phyloP scores from a whole-genome alignment of 2,113 vertebrate genomes.

The Geococcyx californianus region DNA sequence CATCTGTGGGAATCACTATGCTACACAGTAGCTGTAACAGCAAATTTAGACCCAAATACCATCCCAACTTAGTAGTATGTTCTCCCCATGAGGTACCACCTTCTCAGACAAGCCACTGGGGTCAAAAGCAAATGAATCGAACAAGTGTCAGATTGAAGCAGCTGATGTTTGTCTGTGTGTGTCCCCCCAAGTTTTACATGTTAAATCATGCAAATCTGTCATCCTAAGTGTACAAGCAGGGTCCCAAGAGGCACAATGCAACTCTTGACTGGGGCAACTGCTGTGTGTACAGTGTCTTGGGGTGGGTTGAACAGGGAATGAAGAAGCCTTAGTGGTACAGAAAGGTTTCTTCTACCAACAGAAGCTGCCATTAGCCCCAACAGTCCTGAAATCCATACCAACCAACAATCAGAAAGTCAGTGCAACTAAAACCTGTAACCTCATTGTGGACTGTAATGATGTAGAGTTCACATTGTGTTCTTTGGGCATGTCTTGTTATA shows the following conservation, averaged over 20 bases:
- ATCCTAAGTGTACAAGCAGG: neutral
- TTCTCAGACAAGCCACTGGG: neutral
- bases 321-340: neutral
- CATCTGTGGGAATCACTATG: neutral
- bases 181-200: neutral
- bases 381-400: slow-evolving; percentile 88
- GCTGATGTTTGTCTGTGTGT: neutral
- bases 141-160: neutral
- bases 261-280: neutral
- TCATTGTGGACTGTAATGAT: slow-evolving; percentile 83
- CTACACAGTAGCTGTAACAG: neutral
- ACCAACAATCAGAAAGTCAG: slow-evolving; percentile 83
- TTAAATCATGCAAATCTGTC: neutral
- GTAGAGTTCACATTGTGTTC: slow-evolving; percentile 28
- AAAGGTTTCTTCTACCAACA: slow-evolving; percentile 18
- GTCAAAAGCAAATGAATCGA: neutral
- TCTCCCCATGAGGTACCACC: neutral
- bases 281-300: neutral
- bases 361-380: slow-evolving; percentile 86
- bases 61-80: accelerated
- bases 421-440: slow-evolving; percentile 82
- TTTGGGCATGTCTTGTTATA: neutral
- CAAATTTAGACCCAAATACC: neutral
- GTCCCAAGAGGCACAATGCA: neutral
- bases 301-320: neutral